Base-by-base conservation (phyloP, 2,797 vertebrate species). In the Orientallactaga sibirica region DNA sequence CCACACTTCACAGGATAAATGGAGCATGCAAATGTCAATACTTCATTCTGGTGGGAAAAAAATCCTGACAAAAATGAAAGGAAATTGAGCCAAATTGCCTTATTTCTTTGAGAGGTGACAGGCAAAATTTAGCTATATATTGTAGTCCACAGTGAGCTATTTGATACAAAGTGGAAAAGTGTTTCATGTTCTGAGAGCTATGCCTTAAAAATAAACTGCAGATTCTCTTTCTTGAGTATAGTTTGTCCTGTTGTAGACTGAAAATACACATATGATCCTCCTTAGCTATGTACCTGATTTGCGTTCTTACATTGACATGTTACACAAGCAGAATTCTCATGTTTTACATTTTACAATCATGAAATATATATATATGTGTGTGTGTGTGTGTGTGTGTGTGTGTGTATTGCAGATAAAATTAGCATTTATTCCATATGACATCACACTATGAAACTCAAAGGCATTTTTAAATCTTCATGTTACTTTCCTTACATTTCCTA, bases 1-100 rank as follows among this genome's bases (percentile, higher is more conserved):
- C 76, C 93, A 88, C 86, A 84, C 76, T 95, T 94, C 27, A 70
- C 7, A 95, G 52, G 96, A 85, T 93, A 96, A 96, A 96, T 95
- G 94, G 91, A 79, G 2, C 2, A 95, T 95, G 12, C 22, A 93
- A 88, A 96, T 77, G 27, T 86, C 94, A 95, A 58, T 82, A 95
- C 52, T 97, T 85, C 41, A 92, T 81, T 87, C 71, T 74, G 24
- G 7, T 73, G 94, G 94, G 89, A 70, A 83, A 96, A 90, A 92
- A 64, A 37, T 37, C 73, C 70, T 74, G 87, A 43, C 43, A 70
- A 93, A 73, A 66, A 86, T 33, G 41, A 92, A 93, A 96, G 37
- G 7, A 93, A 88, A 66, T 82, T 7, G 55, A 96, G 29, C 1
- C 95, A 94, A 96, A 92, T 0, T 78, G 22, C 90, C 91, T 85